Evolutionary conservation across 92 coral and sea anemone species (phyloP), one percentile per base, ranked within the genome.

Genomic region (Actinernus sp.): DNA sequence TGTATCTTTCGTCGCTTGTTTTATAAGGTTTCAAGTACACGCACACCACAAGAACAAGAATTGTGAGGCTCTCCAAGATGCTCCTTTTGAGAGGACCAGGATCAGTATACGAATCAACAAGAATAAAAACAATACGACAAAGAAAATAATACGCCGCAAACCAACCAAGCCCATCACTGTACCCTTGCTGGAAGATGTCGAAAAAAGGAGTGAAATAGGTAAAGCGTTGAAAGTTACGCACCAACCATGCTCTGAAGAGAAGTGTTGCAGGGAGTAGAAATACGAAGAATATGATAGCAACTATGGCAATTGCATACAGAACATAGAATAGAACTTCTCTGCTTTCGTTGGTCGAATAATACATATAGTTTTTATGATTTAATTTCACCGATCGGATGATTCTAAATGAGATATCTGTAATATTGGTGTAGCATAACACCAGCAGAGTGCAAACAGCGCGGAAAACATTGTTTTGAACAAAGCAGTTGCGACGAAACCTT

Each of bases 111-210:
- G 81, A 50, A 11, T 82, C 69, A 26, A 84, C 47, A 30, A 87
- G 45, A n/a, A 85, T 58, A 39, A 94, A 75, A 49, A 38, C 74
- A 56, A 90, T 63, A 13, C 98, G 93, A 54, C 93, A 83, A 3
- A 91, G 58, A 76, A 94, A 94, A 39, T 90, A 94, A 47, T 73
- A 94, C 12, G 92, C 98, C 2, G 98, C 85, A 76, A 92, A 94
- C 86, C 82, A 84, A 9, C 90, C 64, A 51, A 58, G 84, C n/a
- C 55, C 71, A 31, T 74, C 83, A 20, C 43, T 78, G 31, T 41
- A 90, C 41, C 93, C 88, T 26, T 68, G 58, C 68, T 93, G 97
- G 39, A 93, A 87, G 26, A 76, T 88, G 66, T 86, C 88, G 13
- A 82, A 86, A 29, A 86, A 67, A 6, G 78, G 82, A 26, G 77